Percentiles rank a stretch among this genome's conserved stretches.
Evolutionary conservation across 2,113 vertebrate genomes (phyloP).

Genomic region (Chroicocephalus ridibundus): DNA sequence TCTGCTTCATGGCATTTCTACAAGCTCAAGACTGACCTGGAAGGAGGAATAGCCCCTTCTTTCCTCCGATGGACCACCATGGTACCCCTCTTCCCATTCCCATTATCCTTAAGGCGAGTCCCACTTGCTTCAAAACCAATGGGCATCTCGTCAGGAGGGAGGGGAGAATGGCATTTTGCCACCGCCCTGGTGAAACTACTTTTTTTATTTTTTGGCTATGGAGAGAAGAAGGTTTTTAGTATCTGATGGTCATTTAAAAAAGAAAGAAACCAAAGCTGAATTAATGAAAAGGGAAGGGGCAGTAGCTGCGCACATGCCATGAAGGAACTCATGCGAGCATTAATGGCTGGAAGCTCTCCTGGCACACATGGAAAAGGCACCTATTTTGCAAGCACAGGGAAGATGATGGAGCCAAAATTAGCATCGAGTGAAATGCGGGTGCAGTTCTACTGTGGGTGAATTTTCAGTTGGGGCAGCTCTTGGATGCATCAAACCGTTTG

Average conservation of each 20-base stretch:
- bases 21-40: not conserved
- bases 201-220: not conserved
- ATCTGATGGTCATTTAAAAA: not conserved
- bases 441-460: not conserved
- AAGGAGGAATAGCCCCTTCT: not conserved
- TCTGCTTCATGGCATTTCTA: not conserved
- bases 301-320: constrained; percentile 26
- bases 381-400: not conserved
- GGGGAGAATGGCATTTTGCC: not conserved
- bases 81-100: not conserved
- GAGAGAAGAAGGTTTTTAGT: constrained; percentile 1
- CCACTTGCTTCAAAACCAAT: not conserved
- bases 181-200: not conserved
- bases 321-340: not conserved
- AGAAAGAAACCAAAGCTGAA: constrained; percentile 33
- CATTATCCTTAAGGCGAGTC: not conserved
- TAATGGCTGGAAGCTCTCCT: not conserved
- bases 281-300: constrained; percentile 19
- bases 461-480: not conserved
- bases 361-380: not conserved
- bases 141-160: not conserved
- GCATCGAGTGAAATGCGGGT: not conserved
- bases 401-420: not conserved
- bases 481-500: not conserved
- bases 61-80: not conserved